Percentiles rank a stretch among this genome's conserved stretches.
Conservation (phyloP, 2,113 vertebrate genomes). For the Chaenocephalus aceratus region DNA sequence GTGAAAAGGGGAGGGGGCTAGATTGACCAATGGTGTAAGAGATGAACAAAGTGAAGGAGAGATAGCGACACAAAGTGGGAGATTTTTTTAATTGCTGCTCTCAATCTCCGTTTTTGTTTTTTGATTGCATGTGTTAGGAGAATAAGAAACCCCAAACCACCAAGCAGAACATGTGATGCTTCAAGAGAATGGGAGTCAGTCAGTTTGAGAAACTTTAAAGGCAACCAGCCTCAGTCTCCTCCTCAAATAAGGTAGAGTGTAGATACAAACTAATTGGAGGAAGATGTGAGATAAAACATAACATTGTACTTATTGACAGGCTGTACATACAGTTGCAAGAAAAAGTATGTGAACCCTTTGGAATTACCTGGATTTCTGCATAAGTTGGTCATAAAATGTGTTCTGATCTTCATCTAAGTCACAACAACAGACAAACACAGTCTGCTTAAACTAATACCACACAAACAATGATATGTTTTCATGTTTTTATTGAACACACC, state of each 20-base stretch:
- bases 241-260: neutral
- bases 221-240: neutral
- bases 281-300: slow-evolving; percentile 7
- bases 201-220: slow-evolving; percentile 2
- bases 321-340: too few species aligned
- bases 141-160: slow-evolving; percentile 36
- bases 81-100: slow-evolving; percentile 19
- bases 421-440: too few species aligned
- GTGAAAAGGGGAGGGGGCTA: slow-evolving; percentile 69
- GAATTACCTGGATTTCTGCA: too few species aligned
- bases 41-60: slow-evolving; percentile 62
- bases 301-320: slow-evolving; percentile 9
- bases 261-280: slow-evolving; percentile 17
- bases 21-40: slow-evolving; percentile 58
- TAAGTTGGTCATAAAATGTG: too few species aligned
- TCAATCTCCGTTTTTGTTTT: slow-evolving; percentile 8
- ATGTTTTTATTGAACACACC: too few species aligned
- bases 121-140: neutral
- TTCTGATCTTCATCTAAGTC: too few species aligned
- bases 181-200: slow-evolving; percentile 4
- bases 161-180: slow-evolving; percentile 10
- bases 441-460: too few species aligned
- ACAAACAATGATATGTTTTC: too few species aligned
- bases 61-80: slow-evolving; percentile 75
- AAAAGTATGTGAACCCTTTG: too few species aligned